phyloP scores from a whole-genome alignment of 2,888 invertebrate species.

The Aelia acuminata region DNA sequence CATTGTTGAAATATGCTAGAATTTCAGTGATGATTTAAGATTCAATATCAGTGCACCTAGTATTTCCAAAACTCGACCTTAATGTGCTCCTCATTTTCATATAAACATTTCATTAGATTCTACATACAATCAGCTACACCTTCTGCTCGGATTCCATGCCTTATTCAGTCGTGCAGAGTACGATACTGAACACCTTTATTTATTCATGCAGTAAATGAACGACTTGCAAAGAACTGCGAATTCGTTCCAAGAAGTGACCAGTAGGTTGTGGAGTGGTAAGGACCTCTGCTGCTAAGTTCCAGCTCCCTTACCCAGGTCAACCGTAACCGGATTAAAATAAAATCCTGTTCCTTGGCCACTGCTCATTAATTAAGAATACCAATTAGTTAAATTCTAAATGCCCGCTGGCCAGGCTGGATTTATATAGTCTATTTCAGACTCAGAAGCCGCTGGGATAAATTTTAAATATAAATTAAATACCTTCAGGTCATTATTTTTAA shows the following conservation, averaged over 20 bases:
- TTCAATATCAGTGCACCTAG: no score
- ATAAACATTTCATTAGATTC: not conserved
- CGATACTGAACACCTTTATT: not conserved
- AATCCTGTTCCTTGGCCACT: not conserved
- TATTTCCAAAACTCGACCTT: no score
- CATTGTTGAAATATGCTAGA: no score
- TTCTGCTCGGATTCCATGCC: not conserved
- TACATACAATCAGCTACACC: not conserved
- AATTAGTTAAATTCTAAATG: conserved; percentile 48
- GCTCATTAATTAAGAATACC: conserved; percentile 23
- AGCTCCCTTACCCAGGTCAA: not conserved
- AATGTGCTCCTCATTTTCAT: no score
- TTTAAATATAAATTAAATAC: not conserved
- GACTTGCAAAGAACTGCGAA: not conserved
- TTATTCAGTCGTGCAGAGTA: conserved; percentile 9
- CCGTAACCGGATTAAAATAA: conserved; percentile 32
- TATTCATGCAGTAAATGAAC: conserved; percentile 7
- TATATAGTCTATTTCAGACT: conserved; percentile 9
- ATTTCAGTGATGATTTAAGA: no score
- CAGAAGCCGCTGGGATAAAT: not conserved
- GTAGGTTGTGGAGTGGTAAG: not conserved
- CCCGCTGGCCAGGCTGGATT: not conserved
- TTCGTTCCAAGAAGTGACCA: not conserved
- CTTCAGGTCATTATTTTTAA: not conserved
- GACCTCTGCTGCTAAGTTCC: not conserved